Percentiles rank a stretch among this genome's conserved stretches.
These are phyloP conservation scores for Platypus cylindrus DNA, from an alignment of 2,888 invertebrate genomes.

Conservation along the genomic window DNA sequence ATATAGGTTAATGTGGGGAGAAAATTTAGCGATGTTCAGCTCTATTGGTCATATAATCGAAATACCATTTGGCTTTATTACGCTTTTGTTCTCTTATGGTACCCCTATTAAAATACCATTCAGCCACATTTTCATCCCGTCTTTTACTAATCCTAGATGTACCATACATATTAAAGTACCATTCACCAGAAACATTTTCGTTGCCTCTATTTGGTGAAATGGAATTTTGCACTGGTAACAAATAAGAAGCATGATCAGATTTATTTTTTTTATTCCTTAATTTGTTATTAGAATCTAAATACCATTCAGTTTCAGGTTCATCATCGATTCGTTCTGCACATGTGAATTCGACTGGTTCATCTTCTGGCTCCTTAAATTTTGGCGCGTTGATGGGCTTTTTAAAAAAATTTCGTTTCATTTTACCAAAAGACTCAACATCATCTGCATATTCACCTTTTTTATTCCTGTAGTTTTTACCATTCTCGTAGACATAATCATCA, in stretches of 20 bases:
- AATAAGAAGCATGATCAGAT: too few species aligned
- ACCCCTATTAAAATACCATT: conserved; percentile 26
- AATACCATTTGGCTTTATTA: conserved; percentile 29
- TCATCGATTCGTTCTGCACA: too few species aligned
- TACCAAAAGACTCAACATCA: conserved; percentile 4
- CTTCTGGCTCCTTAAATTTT: too few species aligned
- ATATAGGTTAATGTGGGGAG: too few species aligned
- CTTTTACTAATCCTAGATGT: conserved; percentile 21
- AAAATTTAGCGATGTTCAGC: conserved; percentile 6
- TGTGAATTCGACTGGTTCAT: too few species aligned
- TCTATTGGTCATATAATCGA: conserved; percentile 28
- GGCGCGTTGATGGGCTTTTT: too few species aligned
- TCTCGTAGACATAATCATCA: conserved; percentile 1
- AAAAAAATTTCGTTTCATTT: neutral
- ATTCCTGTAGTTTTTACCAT: neutral
- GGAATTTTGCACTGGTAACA: conserved; percentile 7
- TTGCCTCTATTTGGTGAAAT: conserved; percentile 11
- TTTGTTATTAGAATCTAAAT: conserved; percentile 13
- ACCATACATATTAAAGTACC: conserved; percentile 25
- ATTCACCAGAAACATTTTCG: conserved; percentile 22
- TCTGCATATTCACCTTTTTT: conserved; percentile 1
- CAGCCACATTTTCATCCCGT: conserved; percentile 19
- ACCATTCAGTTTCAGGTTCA: conserved; percentile 10
- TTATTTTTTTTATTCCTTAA: too few species aligned
- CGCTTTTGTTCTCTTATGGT: conserved; percentile 21